Conservation (phyloP, 2,113 vertebrate genomes). For the Gyps fulvus region DNA sequence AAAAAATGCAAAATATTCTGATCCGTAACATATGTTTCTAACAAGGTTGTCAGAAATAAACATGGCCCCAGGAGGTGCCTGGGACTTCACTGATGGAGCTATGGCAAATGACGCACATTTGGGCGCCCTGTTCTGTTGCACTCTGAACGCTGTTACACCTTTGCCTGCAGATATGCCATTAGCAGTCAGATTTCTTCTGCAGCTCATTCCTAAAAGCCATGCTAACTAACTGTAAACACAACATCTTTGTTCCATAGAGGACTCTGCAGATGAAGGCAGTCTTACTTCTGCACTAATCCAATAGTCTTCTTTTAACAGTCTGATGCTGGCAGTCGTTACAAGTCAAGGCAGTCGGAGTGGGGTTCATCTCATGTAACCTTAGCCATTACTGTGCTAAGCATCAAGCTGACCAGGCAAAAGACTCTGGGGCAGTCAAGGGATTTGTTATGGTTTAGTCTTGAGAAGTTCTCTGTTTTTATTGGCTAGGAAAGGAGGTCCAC, state of each 20-base stretch:
- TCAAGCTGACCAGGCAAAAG: background rate
- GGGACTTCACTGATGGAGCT: background rate
- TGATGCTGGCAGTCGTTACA: background rate
- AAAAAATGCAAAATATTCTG: background rate
- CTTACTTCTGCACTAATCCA: background rate
- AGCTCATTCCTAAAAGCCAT: background rate
- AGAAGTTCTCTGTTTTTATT: background rate
- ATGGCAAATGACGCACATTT: fast-evolving
- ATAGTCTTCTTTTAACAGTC: background rate
- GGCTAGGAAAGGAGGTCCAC: background rate
- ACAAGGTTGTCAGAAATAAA: background rate
- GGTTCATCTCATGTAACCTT: background rate
- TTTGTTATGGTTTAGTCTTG: background rate
- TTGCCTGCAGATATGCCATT: background rate
- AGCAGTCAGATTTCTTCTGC: background rate
- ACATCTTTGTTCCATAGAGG: background rate
- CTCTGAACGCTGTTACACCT: background rate
- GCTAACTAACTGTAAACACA: background rate
- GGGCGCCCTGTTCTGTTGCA: background rate
- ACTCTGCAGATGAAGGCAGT: background rate
- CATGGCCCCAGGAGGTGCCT: background rate
- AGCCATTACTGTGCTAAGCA: background rate
- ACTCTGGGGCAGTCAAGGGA: background rate
- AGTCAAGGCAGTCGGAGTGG: background rate
- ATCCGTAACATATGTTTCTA: background rate